Percentiles rank a stretch among this genome's conserved stretches.
phyloP scores from a whole-genome alignment of 2,888 invertebrate genomes.

The Drosophila multiciliata region DNA sequence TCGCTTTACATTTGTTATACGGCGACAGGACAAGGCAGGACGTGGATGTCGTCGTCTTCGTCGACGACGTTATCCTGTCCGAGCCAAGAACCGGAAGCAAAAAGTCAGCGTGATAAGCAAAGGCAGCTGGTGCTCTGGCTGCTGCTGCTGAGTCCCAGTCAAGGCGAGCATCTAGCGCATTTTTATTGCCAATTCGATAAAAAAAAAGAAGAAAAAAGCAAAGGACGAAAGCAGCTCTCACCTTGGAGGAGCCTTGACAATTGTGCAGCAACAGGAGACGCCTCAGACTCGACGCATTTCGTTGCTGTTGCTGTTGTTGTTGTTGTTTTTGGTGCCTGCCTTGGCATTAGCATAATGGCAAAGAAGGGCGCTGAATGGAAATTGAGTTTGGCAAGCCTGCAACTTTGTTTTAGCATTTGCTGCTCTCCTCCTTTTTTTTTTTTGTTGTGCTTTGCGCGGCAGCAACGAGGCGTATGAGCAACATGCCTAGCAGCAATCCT shows the following conservation, averaged over 20 bases:
- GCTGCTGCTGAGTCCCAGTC: constrained; percentile 1
- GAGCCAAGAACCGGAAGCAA: constrained; percentile 68
- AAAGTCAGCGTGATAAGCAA: constrained; percentile 77
- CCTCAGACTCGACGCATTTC: constrained; percentile 18
- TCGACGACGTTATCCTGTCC: constrained; percentile 53
- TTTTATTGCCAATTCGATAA: constrained; percentile 60
- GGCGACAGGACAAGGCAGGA: constrained; percentile 30
- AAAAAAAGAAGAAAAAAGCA: constrained; percentile 1
- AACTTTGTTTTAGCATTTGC: constrained; percentile 28
- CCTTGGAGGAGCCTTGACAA: constrained; percentile 56
- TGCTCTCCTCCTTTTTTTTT: neutral
- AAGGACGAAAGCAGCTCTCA: constrained; percentile 36
- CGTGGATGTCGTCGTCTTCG: constrained; percentile 10
- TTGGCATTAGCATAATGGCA: constrained; percentile 77
- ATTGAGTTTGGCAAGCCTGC: constrained; percentile 56
- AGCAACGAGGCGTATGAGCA: constrained; percentile 52
- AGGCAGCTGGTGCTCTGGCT: constrained; percentile 20
- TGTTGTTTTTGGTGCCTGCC: constrained; percentile 1
- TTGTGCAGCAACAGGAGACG: constrained; percentile 44
- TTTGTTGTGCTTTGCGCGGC: neutral
- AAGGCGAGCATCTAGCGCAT: constrained; percentile 31
- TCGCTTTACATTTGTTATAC: constrained; percentile 47
- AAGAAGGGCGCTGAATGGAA: constrained; percentile 59
- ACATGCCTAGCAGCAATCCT: constrained; percentile 12
- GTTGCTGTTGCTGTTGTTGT: neutral